A percentile compares a stretch with the other conserved stretches of the same genome.
These are phyloP conservation scores for Aplochiton taeniatus DNA, from an alignment of 2,797 vertebrate species.

Conservation along the genomic window DNA sequence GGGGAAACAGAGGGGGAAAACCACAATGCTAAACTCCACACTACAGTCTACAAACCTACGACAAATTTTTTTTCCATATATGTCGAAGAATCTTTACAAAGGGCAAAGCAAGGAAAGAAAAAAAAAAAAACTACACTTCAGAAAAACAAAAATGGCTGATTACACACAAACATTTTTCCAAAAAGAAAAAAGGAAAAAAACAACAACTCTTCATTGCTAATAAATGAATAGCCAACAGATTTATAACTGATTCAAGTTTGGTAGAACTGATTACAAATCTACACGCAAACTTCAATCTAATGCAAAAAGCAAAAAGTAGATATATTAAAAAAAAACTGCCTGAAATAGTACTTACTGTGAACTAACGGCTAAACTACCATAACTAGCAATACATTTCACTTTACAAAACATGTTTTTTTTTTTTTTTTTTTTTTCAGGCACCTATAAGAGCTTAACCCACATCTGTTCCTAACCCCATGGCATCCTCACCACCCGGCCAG, in stretches of 20 bases:
- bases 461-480: slow-evolving; percentile 94
- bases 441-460: slow-evolving; percentile 93
- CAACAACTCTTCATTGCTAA: slow-evolving; percentile 30
- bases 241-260: slow-evolving; percentile 34
- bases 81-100: slow-evolving; percentile 52
- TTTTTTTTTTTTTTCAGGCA: slow-evolving; percentile 81
- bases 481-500: slow-evolving; percentile 95
- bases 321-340: slow-evolving; percentile 66
- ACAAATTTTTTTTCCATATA: slow-evolving; percentile 40
- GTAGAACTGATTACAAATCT: slow-evolving; percentile 35
- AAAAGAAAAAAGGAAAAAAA: slow-evolving; percentile 35
- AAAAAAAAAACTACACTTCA: slow-evolving; percentile 18
- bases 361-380: slow-evolving; percentile 77
- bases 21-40: slow-evolving; percentile 58
- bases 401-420: slow-evolving; percentile 61
- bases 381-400: slow-evolving; percentile 79
- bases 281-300: slow-evolving; percentile 6
- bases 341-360: slow-evolving; percentile 84
- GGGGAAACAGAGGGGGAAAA: slow-evolving; percentile 25
- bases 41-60: slow-evolving; percentile 50
- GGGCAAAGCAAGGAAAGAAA: slow-evolving; percentile 41
- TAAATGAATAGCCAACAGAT: slow-evolving; percentile 24
- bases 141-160: slow-evolving; percentile 5
- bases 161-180: slow-evolving; percentile 13
- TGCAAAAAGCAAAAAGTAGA: slow-evolving; percentile 28